A percentile compares a stretch with the other conserved stretches of the same genome.
Conservation (phyloP, 2,888 invertebrate genomes). For the Prosopocoilus inquinatus region DNA sequence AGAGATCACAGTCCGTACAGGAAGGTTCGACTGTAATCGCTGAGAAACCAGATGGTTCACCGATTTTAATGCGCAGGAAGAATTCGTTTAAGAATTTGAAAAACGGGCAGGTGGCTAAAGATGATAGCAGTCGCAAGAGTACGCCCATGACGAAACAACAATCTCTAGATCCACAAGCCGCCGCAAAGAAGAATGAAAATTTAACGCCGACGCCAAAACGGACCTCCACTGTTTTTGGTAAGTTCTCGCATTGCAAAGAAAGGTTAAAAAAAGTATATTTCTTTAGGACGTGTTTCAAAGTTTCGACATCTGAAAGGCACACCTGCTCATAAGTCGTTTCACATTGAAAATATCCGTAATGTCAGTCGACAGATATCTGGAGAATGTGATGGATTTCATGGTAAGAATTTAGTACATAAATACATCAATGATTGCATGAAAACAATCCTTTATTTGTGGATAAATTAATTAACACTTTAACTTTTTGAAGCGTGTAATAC, state of each 20-base stretch:
- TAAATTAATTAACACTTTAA: background rate
- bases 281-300: conserved; percentile 78
- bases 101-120: conserved; percentile 50
- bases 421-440: too few species aligned
- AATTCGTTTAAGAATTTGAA: conserved; percentile 67
- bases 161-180: conserved; percentile 51
- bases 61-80: conserved; percentile 70
- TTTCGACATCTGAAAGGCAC: conserved; percentile 91
- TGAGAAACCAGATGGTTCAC: conserved; percentile 68
- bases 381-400: conserved; percentile 91
- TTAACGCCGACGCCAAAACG: conserved; percentile 63
- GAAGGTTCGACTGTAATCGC: conserved; percentile 50
- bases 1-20: conserved; percentile 69
- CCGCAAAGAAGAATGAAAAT: conserved; percentile 46
- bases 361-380: conserved; percentile 89
- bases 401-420: conserved; percentile 48
- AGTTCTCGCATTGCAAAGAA: conserved; percentile 25
- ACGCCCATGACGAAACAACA: conserved; percentile 53
- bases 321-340: conserved; percentile 84
- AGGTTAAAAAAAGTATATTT: background rate
- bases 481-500: background rate
- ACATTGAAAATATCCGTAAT: conserved; percentile 89
- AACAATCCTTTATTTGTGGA: too few species aligned
- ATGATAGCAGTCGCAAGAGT: conserved; percentile 50
- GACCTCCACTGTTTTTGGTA: conserved; percentile 83